Evolutionary conservation across 2,113 vertebrate species (phyloP).

Genomic region (Casuarius casuarius): DNA sequence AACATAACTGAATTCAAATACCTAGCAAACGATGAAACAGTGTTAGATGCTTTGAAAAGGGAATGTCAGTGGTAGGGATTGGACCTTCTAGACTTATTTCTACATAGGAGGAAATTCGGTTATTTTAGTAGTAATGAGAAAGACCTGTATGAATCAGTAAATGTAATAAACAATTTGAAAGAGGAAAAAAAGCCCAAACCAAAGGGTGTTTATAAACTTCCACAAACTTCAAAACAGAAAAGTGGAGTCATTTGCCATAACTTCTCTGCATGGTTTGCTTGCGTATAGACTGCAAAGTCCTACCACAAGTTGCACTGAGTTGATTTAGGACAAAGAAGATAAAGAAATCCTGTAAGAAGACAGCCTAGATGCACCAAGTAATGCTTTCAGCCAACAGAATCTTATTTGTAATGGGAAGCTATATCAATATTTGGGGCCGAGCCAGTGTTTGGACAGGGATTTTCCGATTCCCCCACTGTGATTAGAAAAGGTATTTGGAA

Average conservation of each 20-base stretch:
- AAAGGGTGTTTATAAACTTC: not conserved
- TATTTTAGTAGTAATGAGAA: not conserved
- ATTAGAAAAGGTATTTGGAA: conserved; percentile 37
- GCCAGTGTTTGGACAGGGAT: conserved; percentile 36
- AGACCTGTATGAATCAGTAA: not conserved
- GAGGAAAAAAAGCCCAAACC: accelerated
- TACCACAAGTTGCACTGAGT: not conserved
- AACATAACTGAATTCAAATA: not conserved
- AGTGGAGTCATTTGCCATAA: not conserved
- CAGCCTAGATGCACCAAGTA: not conserved
- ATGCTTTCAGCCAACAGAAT: not conserved
- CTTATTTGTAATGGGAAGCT: conserved; percentile 14
- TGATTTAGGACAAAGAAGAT: not conserved
- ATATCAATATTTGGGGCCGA: conserved; percentile 39
- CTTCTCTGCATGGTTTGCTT: not conserved
- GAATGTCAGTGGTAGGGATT: not conserved
- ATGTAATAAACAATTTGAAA: not conserved
- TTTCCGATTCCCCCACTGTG: conserved; percentile 2
- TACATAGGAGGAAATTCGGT: not conserved
- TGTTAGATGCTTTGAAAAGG: not conserved
- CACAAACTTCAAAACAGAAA: not conserved
- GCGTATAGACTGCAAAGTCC: not conserved
- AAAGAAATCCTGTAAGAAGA: not conserved
- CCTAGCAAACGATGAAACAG: not conserved
- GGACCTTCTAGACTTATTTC: not conserved